Conservation (phyloP, 1,140 invertebrate genomes). For the Nebria ingens region DNA sequence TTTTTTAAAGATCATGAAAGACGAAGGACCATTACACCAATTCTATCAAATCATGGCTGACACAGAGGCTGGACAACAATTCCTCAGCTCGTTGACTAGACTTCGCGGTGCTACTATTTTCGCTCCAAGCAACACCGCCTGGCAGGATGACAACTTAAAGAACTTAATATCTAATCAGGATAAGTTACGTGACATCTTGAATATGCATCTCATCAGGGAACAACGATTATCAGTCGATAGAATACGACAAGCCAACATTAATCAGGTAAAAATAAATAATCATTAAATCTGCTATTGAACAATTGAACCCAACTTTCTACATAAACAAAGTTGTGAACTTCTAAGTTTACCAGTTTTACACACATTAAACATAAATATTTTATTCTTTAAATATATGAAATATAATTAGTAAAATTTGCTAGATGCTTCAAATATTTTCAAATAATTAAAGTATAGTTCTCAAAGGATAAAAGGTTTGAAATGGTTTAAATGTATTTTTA, state of each 20-base stretch:
- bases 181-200: constrained; percentile 61
- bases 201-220: constrained; percentile 63
- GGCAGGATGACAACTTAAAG: constrained; percentile 55
- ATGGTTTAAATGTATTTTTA: no score
- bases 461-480: no score
- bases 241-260: constrained; percentile 57
- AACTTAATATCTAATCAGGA: constrained; percentile 57
- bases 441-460: no score
- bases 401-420: no score
- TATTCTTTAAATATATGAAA: no score
- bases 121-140: constrained; percentile 80
- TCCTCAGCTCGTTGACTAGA: constrained; percentile 57
- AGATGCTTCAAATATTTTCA: no score
- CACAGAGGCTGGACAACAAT: constrained; percentile 57
- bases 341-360: no score
- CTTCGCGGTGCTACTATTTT: constrained; percentile 72
- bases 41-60: constrained; percentile 71
- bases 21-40: constrained; percentile 68
- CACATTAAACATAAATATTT: no score
- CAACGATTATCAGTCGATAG: constrained; percentile 62
- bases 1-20: constrained; percentile 42
- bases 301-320: no score
- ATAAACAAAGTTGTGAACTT: no score
- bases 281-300: no score
- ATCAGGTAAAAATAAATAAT: constrained; percentile 50